Evolutionary conservation across 1,140 invertebrate genomes (phyloP).

Genomic region (Palaemon carinicauda): DNA sequence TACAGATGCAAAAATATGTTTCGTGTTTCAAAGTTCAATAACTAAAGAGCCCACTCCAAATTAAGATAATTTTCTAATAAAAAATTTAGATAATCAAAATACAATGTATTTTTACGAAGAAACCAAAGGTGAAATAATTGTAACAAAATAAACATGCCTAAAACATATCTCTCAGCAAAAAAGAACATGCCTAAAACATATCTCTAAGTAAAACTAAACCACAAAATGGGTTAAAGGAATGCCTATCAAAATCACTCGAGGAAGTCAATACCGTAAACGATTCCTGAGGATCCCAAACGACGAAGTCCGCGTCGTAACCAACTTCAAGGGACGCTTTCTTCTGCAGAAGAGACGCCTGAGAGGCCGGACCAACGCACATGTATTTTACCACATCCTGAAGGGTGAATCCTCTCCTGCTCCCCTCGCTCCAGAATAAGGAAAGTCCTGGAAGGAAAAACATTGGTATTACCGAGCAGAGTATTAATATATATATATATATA

Average conservation of each 20-base stretch:
- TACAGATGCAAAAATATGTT: no score
- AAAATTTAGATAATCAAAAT: no score
- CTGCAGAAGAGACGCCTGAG: constrained; percentile 70
- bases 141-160: no score
- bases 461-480: not conserved
- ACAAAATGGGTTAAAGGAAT: not conserved
- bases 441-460: constrained; percentile 65
- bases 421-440: constrained; percentile 74
- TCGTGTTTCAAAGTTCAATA: no score
- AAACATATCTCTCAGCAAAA: no score
- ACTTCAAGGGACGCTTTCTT: constrained; percentile 71
- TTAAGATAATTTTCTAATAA: no score
- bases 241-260: not conserved
- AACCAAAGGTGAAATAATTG: no score
- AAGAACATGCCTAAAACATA: no score
- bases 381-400: constrained; percentile 71
- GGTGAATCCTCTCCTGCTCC: constrained; percentile 66
- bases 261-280: constrained; percentile 66
- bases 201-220: not conserved
- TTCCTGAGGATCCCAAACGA: constrained; percentile 75
- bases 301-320: constrained; percentile 77
- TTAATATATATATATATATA: no score
- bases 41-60: no score
- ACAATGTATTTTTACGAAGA: no score
- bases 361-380: constrained; percentile 71